Evolutionary conservation across 2,888 invertebrate genomes (phyloP), one percentile per base, ranked within the genome.

Genomic region (Steinernema scapterisci): DNA sequence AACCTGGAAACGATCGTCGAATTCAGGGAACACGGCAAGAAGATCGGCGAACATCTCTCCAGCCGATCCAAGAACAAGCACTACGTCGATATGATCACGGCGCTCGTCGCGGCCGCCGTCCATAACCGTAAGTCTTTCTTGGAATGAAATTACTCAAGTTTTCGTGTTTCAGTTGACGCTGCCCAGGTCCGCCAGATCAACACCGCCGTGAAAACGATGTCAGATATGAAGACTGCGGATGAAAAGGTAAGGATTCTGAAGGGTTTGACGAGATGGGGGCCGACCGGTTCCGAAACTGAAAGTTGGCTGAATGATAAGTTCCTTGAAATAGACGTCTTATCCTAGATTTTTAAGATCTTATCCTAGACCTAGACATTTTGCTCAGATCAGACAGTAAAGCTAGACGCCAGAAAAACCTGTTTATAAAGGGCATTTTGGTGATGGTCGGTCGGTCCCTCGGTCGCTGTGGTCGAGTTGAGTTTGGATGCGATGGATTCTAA

Each of bases 1-100:
- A 63, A 63, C 63, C 63, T 63, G 11, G 63, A 63, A n/a, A 63
- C 63, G 27, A 38, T 63, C 27, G 63, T 63, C 16, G 63, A 63
- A 27, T 63, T 63, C 63, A 9, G 63, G 16, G 63, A 63, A 25
- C 27, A 31, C 38, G 63, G 27, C 6, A 63, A 63, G 63, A 63
- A 63, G 38, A 9, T 63, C 25, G 63, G 63, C 5, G 63, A 63
- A n/a, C 63, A 25, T 5, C 31, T 63, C 25, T 27, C 63, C 27
- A n/a, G 16, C 63, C 23, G 63, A 27, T 9, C 63, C 27, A 63
- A 63, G 31, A 63, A n/a, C 63, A 63, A 63, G 63, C 63, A 63
- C 38, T 63, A 63, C 38, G 63, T 63, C 19, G 63, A 63, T 31
- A 27, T 63, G 11, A 25, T 63, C 63, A 63, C 63, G 13, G 27